Evolutionary conservation across 1,140 invertebrate species (phyloP).

Genomic region (Steinernema khuongi): DNA sequence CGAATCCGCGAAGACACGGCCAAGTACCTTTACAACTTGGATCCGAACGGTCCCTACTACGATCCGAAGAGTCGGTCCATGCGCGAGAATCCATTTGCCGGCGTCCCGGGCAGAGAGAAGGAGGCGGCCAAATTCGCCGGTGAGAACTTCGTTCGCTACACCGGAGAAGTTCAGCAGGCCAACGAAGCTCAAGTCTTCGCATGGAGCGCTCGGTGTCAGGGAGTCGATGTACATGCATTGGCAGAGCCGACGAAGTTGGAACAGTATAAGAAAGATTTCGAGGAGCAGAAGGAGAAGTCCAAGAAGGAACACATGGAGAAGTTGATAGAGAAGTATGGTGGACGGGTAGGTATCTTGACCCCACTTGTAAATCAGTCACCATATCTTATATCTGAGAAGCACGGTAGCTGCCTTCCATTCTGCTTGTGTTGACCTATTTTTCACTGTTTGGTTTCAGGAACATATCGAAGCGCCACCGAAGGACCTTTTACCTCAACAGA

Average conservation of each 20-base stretch:
- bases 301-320: slow-evolving; percentile 71
- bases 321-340: slow-evolving; percentile 52
- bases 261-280: slow-evolving; percentile 79
- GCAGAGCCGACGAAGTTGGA: slow-evolving; percentile 97
- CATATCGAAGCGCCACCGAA: slow-evolving; percentile 79
- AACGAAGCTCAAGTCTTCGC: slow-evolving; percentile 90
- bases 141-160: slow-evolving; percentile 89
- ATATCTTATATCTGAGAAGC: slow-evolving; percentile 24
- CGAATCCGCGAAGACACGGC: slow-evolving; percentile 97
- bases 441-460: slow-evolving; percentile 40
- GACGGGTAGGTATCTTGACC: slow-evolving; percentile 33
- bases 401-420: slow-evolving; percentile 27
- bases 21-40: slow-evolving; percentile 89
- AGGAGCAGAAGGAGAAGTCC: slow-evolving; percentile 78
- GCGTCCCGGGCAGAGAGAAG: slow-evolving; percentile 48
- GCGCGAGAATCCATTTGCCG: slow-evolving; percentile 82
- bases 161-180: slow-evolving; percentile 84
- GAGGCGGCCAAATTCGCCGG: slow-evolving; percentile 77
- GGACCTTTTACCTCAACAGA: slow-evolving; percentile 82
- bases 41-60: slow-evolving; percentile 94
- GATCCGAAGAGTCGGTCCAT: slow-evolving; percentile 88
- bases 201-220: slow-evolving; percentile 78
- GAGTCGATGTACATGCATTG: slow-evolving; percentile 88
- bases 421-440: not conserved
- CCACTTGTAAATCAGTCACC: not conserved